phyloP scores from a whole-genome alignment of 2,888 invertebrate species.

The Copidosoma aretas region DNA sequence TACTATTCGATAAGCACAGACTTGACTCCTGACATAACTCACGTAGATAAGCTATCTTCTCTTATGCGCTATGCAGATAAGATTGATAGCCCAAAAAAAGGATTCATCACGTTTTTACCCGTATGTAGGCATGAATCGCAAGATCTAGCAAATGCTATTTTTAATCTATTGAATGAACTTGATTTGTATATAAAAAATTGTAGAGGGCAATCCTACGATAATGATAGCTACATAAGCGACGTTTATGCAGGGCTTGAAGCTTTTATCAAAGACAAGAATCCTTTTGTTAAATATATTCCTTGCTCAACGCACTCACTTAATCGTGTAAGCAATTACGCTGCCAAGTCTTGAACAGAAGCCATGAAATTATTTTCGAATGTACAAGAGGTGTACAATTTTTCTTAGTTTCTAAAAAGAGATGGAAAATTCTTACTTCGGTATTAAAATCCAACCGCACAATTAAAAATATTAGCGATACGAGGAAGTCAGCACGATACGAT shows the following conservation, averaged over 20 bases:
- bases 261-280: constrained; percentile 41
- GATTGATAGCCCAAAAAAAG: constrained; percentile 18
- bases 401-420: constrained; percentile 45
- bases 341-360: constrained; percentile 39
- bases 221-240: constrained; percentile 44
- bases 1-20: constrained; percentile 44
- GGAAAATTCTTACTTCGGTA: constrained; percentile 32
- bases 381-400: constrained; percentile 46
- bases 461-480: constrained; percentile 35
- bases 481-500: constrained; percentile 37
- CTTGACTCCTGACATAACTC: constrained; percentile 41
- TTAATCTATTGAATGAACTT: constrained; percentile 35
- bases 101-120: constrained; percentile 38
- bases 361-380: constrained; percentile 42
- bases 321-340: constrained; percentile 45
- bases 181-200: constrained; percentile 43
- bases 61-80: constrained; percentile 41
- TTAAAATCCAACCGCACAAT: not conserved
- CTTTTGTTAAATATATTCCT: constrained; percentile 43
- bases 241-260: constrained; percentile 42
- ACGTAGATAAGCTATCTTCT: constrained; percentile 44
- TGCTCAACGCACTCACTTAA: constrained; percentile 48
- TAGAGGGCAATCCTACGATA: constrained; percentile 47
- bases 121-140: constrained; percentile 42
- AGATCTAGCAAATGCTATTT: constrained; percentile 9